Base-by-base conservation (phyloP, 1,140 invertebrate species). In the Lasioglossum albipes region DNA sequence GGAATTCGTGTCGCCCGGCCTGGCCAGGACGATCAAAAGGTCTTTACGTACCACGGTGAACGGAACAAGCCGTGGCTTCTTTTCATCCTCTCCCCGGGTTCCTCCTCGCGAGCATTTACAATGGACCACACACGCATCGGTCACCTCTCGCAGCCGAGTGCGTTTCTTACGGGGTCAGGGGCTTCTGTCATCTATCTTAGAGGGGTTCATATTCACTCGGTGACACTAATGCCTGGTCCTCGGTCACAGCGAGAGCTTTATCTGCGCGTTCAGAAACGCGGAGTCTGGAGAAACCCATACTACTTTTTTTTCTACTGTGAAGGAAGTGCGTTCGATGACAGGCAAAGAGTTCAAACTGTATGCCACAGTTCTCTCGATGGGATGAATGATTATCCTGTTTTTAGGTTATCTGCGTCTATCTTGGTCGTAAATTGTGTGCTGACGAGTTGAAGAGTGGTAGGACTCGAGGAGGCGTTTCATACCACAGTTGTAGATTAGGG, bases 111-210 rank as follows among this genome's bases (percentile, higher is more conserved):
- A 80, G 82, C 75, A 70, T 69, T 74, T 78, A 89, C 86, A 91
- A 90, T 89, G 90, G 92, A 93, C 91, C 92, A 93, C 92, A 92
- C 92, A 92, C 92, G 90, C 89, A 75, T 36, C 77, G 84, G 66
- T n/a, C 80, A 81, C 79, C 86, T 86, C 86, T 86, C 86, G 85
- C 82, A 80, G 81, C 84, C 36, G 86, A 84, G 70, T 81, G 81
- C 78, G 81, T 78, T 81, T 75, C 80, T 79, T 79, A 81, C 78
- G 73, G 79, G 87, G 86, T 90, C 89, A 89, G 72, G 74, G 75
- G 69, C 81, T 87, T 75, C 76, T 84, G 84, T 90, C 90, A 90
- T 92, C 88, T 89, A 90, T 92, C 90, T 91, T 91, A 79, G 87
- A 84, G 84, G 84, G 83, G 67, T 88, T 89, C 87, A 86, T 87